Conservation (phyloP, 37 sponge, comb jelly and placozoan species). For the Aplysina aerophoba region DNA sequence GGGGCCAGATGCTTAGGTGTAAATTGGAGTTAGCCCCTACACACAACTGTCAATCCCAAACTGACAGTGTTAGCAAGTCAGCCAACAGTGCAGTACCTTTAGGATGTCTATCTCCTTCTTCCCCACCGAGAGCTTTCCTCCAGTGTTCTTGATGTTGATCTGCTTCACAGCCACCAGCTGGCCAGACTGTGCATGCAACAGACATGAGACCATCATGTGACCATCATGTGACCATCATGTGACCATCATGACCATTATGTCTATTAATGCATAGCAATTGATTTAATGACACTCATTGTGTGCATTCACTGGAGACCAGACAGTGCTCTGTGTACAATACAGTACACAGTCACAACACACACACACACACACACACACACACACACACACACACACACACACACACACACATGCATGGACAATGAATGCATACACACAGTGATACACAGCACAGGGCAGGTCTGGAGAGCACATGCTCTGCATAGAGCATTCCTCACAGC, state of each 20-base stretch:
- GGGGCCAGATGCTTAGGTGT: too few relatives aligned
- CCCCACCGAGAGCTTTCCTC: slow-evolving; percentile 68
- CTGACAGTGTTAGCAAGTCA: neutral
- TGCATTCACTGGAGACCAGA: neutral
- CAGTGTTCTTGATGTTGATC: slow-evolving; percentile 66
- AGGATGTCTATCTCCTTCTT: slow-evolving; percentile 88
- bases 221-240: too few relatives aligned
- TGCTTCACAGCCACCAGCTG: slow-evolving; percentile 78
- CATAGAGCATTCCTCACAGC: too few relatives aligned
- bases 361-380: slow-evolving; percentile 20
- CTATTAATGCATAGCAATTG: too few relatives aligned
- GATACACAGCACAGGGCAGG: neutral
- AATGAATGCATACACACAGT: neutral
- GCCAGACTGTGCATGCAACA: slow-evolving; percentile 25
- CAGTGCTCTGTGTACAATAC: neutral
- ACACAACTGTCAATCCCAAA: too few relatives aligned
- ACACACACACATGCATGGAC: neutral
- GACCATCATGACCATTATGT: too few relatives aligned
- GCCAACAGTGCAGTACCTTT: slow-evolving; percentile 56
- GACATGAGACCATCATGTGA: too few relatives aligned
- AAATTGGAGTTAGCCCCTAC: too few relatives aligned
- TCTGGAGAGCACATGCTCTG: too few relatives aligned
- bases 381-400: slow-evolving; percentile 3
- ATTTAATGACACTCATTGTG: neutral
- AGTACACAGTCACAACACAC: neutral